These are phyloP conservation scores for Philotrypesis tridentata DNA, from an alignment of 1,140 invertebrate species.

Conservation along the genomic window DNA sequence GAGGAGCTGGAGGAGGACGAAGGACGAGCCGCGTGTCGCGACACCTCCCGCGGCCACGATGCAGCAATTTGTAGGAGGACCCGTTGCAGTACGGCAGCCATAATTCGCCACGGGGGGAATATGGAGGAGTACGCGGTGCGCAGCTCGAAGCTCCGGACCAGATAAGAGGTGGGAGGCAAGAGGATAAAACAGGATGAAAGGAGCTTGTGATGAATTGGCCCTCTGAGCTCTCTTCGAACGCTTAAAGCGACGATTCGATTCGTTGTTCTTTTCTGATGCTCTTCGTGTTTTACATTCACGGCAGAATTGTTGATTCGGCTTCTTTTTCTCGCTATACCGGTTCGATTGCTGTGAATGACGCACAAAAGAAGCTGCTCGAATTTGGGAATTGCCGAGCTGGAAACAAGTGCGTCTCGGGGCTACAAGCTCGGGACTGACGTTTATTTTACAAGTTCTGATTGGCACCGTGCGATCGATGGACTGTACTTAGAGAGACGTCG, in stretches of 20 bases:
- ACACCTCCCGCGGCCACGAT: constrained; percentile 43
- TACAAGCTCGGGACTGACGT: not conserved
- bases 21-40: not conserved
- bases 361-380: not conserved
- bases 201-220: constrained; percentile 21
- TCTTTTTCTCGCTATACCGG: not conserved
- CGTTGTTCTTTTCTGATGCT: not conserved
- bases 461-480: not conserved
- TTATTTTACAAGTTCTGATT: not conserved
- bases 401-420: not conserved
- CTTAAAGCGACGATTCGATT: not conserved
- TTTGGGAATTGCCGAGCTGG: not conserved
- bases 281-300: not conserved
- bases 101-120: constrained; percentile 40
- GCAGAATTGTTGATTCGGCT: not conserved
- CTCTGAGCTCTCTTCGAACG: not conserved
- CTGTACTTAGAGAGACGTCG: not conserved
- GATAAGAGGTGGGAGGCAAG: not conserved
- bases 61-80: constrained; percentile 55
- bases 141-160: not conserved
- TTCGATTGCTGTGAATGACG: not conserved
- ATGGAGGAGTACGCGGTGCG: not conserved
- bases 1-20: constrained; percentile 1
- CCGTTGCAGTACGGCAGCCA: not conserved
- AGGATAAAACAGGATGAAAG: not conserved